A percentile compares a stretch with the other conserved stretches of the same genome.
Conservation (phyloP, 2,888 invertebrate genomes). For the Meiosimyza platycephala region DNA sequence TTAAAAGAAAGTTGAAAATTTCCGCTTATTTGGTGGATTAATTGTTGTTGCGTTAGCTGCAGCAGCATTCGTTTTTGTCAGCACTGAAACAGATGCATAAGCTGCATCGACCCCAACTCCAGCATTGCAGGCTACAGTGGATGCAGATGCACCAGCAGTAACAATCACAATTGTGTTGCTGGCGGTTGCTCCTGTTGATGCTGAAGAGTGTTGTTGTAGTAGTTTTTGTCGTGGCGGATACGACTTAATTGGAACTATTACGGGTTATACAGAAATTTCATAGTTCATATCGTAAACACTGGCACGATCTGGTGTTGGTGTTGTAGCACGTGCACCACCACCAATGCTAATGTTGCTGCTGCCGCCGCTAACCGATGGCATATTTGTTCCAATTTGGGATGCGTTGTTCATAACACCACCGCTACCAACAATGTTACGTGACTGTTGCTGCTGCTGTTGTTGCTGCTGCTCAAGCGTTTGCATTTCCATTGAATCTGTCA, state of each 20-base stretch:
- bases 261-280: slow-evolving; percentile 91
- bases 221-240: slow-evolving; percentile 52
- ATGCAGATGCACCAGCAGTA: slow-evolving; percentile 43
- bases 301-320: slow-evolving; percentile 83
- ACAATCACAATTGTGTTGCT: slow-evolving; percentile 37
- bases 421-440: slow-evolving; percentile 46
- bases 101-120: slow-evolving; percentile 49
- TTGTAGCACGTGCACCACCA: slow-evolving; percentile 68
- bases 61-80: slow-evolving; percentile 44
- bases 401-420: slow-evolving; percentile 21
- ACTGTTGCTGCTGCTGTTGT: slow-evolving; percentile 50
- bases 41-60: slow-evolving; percentile 47
- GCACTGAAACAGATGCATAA: slow-evolving; percentile 59
- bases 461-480: slow-evolving; percentile 68
- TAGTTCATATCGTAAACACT: slow-evolving; percentile 96
- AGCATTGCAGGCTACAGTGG: slow-evolving; percentile 41
- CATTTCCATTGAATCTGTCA: slow-evolving; percentile 90
- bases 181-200: slow-evolving; percentile 31
- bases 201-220: slow-evolving; percentile 29
- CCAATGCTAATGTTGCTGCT: slow-evolving; percentile 42
- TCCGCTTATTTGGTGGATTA: slow-evolving; percentile 55
- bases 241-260: slow-evolving; percentile 62
- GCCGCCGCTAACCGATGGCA: slow-evolving; percentile 39
- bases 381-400: slow-evolving; percentile 32
- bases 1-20: slow-evolving; percentile 56